Percentiles rank a stretch among this genome's conserved stretches.
Conservation (phyloP, 2,797 vertebrate species). For the Gephyroberyx darwinii region DNA sequence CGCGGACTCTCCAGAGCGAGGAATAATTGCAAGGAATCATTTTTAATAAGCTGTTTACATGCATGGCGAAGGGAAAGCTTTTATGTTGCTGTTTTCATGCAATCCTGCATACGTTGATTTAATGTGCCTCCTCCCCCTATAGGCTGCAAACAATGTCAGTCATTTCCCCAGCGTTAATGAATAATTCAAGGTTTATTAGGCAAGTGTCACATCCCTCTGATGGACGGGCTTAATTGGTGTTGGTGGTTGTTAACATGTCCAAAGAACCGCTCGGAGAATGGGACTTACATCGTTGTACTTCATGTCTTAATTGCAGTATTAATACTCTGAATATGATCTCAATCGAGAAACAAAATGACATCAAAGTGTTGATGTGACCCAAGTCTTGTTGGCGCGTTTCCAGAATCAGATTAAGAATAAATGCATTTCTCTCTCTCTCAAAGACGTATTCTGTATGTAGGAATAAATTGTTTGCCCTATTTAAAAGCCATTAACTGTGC, state of each 20-base stretch:
- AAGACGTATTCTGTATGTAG: constrained; percentile 1
- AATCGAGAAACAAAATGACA: background rate
- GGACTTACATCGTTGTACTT: no score
- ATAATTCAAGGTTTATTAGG: background rate
- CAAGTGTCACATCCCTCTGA: background rate
- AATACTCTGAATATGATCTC: background rate
- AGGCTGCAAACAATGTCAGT: background rate
- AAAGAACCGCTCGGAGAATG: no score
- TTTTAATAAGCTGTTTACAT: background rate
- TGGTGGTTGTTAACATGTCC: no score
- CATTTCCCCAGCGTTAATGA: background rate
- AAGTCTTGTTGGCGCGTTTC: background rate
- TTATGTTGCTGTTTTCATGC: background rate
- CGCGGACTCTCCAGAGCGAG: background rate
- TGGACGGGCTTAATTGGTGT: background rate
- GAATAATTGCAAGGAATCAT: background rate
- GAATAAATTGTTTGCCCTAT: constrained; percentile 15
- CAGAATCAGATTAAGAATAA: background rate
- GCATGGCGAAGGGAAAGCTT: background rate
- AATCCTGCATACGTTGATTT: background rate
- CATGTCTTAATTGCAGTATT: no score
- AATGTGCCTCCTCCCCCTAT: background rate
- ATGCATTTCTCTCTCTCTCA: background rate
- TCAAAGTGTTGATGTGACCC: background rate
- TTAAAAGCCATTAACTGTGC: constrained; percentile 39